Evolutionary conservation across 2,113 vertebrate genomes (phyloP).

Genomic region (Sylvietta virens): DNA sequence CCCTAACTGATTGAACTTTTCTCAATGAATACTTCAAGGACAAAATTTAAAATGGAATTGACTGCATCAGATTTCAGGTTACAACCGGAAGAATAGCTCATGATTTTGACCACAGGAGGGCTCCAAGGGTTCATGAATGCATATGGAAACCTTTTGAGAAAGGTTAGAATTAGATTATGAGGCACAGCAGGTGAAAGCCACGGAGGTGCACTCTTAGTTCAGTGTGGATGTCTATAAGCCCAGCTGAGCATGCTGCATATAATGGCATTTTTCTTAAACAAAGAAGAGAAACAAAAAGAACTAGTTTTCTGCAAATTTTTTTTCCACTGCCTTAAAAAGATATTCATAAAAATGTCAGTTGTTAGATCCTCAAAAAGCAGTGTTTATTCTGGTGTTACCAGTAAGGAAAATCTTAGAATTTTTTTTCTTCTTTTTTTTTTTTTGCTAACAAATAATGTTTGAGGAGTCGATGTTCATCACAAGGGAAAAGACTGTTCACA

Average conservation of each 20-base stretch:
- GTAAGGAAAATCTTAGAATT: background rate
- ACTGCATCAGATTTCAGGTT: background rate
- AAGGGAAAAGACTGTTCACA: background rate
- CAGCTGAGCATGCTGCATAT: background rate
- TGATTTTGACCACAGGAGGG: constrained; percentile 57
- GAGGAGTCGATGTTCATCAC: background rate
- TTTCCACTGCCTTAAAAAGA: background rate
- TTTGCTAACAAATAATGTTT: background rate
- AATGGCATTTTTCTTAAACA: background rate
- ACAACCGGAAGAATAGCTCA: background rate
- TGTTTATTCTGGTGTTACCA: background rate
- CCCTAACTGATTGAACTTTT: background rate
- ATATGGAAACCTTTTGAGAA: background rate
- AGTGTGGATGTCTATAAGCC: background rate
- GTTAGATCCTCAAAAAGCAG: background rate
- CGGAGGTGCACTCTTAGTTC: background rate
- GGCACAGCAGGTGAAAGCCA: background rate
- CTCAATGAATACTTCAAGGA: background rate
- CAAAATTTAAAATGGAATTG: background rate
- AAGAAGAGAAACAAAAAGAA: background rate
- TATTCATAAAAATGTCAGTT: background rate
- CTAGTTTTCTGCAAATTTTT: background rate
- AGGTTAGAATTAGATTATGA: background rate
- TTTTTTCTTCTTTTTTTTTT: background rate
- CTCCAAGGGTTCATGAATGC: constrained; percentile 39